Percentiles rank a stretch among this genome's conserved stretches.
Conservation (phyloP, 2,113 vertebrate species). For the Anarrhichthys ocellatus region DNA sequence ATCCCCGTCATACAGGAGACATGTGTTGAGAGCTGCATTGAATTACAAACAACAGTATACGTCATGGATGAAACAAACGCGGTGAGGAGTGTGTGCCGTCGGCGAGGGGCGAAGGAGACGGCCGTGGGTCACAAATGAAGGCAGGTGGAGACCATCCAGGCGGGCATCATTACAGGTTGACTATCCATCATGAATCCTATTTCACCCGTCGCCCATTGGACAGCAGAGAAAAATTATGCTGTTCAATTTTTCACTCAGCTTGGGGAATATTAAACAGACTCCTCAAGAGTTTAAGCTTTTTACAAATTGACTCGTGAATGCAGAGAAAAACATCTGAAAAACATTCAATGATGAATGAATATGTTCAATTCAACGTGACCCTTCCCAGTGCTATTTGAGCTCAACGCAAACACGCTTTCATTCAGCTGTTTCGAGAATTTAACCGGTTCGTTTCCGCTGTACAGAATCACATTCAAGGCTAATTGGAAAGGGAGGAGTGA, state of each 20-base stretch:
- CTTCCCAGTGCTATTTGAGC: not conserved
- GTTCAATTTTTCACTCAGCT: not conserved
- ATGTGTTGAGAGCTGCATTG: not conserved
- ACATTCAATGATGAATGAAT: not conserved
- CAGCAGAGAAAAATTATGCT: not conserved
- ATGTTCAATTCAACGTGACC: conserved; percentile 6
- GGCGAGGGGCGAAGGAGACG: not conserved
- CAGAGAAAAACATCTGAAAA: conserved; percentile 11
- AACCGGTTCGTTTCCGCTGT: not conserved
- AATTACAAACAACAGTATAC: conserved; percentile 4
- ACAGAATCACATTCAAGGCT: conserved; percentile 17
- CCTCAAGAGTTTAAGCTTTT: conserved; percentile 7
- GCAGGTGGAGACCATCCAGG: not conserved
- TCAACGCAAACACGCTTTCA: not conserved
- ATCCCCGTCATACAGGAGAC: conserved; percentile 25
- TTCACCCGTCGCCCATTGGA: not conserved
- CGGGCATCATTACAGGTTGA: conserved; percentile 33
- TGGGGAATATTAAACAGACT: conserved; percentile 6
- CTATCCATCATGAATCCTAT: conserved; percentile 28
- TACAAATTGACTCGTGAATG: conserved; percentile 11
- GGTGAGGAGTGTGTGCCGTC: not conserved
- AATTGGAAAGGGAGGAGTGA: too few relatives aligned
- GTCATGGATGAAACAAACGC: not conserved
- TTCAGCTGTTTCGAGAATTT: not conserved
- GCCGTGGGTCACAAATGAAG: conserved; percentile 4